Evolutionary conservation across 2,113 vertebrate species (phyloP).

Genomic region (Tamias sibiricus): DNA sequence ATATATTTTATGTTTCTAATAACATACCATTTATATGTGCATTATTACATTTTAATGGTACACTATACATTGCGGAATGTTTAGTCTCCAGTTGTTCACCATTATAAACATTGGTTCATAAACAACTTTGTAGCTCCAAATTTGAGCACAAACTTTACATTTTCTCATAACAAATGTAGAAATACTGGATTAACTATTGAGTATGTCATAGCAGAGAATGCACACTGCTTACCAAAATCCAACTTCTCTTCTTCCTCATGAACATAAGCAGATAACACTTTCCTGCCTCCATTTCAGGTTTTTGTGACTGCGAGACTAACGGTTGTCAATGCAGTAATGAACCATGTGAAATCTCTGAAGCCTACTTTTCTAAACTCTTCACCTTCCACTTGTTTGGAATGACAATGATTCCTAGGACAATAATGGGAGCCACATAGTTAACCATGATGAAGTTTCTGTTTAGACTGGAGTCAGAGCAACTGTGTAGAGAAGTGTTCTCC

Average conservation of each 20-base stretch:
- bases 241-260: not conserved
- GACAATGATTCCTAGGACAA: not conserved
- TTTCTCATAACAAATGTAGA: not conserved
- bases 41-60: not conserved
- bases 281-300: not conserved
- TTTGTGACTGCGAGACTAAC: not conserved
- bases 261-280: not conserved
- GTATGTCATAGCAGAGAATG: not conserved
- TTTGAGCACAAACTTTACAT: not conserved
- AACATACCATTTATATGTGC: not conserved
- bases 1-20: not conserved
- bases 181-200: not conserved
- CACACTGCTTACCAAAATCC: not conserved
- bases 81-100: not conserved
- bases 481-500: not conserved
- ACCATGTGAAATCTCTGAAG: not conserved
- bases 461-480: not conserved
- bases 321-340: not conserved
- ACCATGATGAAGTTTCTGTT: not conserved
- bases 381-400: not conserved
- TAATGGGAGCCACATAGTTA: not conserved
- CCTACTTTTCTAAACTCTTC: not conserved
- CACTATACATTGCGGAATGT: not conserved
- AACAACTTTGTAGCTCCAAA: not conserved
- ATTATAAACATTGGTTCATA: not conserved